Percentiles rank a stretch among this genome's conserved stretches.
These are phyloP conservation scores for Acrocephalus scirpaceus DNA, from an alignment of 2,797 vertebrate genomes.

Conservation along the genomic window DNA sequence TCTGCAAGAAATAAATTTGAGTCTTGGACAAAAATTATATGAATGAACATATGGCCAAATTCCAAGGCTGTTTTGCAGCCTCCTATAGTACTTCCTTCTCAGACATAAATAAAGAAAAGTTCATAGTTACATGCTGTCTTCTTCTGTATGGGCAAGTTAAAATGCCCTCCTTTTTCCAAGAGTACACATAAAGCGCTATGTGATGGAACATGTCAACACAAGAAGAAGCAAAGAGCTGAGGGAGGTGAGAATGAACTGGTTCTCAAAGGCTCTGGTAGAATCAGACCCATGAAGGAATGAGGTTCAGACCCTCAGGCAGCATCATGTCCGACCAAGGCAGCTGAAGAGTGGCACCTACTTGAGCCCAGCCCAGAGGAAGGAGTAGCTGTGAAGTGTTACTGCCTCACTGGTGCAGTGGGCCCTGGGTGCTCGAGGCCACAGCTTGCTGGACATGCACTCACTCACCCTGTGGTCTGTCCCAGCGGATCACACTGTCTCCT, in stretches of 20 bases:
- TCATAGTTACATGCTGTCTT: not conserved
- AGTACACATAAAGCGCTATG: not conserved
- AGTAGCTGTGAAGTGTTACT: not conserved
- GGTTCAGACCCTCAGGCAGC: not conserved
- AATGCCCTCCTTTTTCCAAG: not conserved
- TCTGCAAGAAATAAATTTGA: not conserved
- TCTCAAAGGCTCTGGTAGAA: not conserved
- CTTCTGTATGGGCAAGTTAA: not conserved
- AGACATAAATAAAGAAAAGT: not conserved
- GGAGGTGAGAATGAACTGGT: not conserved
- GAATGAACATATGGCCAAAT: not conserved
- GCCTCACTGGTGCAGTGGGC: accelerated
- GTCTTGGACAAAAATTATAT: not conserved
- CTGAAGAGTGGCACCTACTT: not conserved
- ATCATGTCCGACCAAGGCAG: not conserved
- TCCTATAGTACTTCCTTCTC: not conserved
- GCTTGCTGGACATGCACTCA: not conserved
- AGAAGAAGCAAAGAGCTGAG: not conserved
- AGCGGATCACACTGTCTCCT: not conserved
- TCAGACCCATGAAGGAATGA: not conserved
- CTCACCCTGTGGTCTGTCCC: not conserved
- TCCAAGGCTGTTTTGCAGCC: not conserved
- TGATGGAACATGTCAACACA: not conserved
- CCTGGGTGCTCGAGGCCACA: not conserved
- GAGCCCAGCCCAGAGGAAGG: not conserved